Evolutionary conservation across 2,113 vertebrate genomes (phyloP), one percentile per base, ranked within the genome.

Genomic region (Chaetops frenatus): DNA sequence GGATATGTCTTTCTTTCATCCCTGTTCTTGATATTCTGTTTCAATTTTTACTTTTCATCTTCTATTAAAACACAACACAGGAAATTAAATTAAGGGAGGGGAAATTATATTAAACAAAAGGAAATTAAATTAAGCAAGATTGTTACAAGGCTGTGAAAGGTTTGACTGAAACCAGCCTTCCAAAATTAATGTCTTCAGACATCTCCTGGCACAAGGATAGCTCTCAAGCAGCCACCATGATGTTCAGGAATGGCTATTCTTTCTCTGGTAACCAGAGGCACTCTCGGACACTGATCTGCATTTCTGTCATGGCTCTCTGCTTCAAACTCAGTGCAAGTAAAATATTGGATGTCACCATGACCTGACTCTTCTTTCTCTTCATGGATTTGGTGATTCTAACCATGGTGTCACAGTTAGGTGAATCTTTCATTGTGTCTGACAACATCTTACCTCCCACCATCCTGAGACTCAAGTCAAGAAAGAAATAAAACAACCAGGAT

Each of bases 111-210:
- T 96, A 95, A 95, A 80, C 47, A 70, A 95, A 92, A 96, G 96
- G 94, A 97, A 97, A 97, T 97, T 93, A 94, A 96, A 96, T 97
- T 95, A 96, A 89, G 36, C 36, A 91, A 90, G 94, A 93, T 84
- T 94, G 88, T 93, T 96, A 77, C 60, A 91, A 88, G 92, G 90
- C 65, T 96, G 91, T 91, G 80, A 96, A 96, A 90, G 48, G 14
- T 81, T 83, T 97, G 96, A 96, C 94, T 95, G 90, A 97, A 97
- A 96, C 77, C 96, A 97, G 91, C 38, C 74, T 93, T 93, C 94
- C 10, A 13, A 93, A 94, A 94, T 71, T 15, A 94, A 86, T 65
- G 62, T 81, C 80, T 93, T 96, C 47, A 90, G 77, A 88, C 10
- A 1, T 92, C 80, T 42, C 54, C 31, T 90, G 54, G 45, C 40